Conservation (phyloP, 2,113 vertebrate genomes). For the Motacilla alba region DNA sequence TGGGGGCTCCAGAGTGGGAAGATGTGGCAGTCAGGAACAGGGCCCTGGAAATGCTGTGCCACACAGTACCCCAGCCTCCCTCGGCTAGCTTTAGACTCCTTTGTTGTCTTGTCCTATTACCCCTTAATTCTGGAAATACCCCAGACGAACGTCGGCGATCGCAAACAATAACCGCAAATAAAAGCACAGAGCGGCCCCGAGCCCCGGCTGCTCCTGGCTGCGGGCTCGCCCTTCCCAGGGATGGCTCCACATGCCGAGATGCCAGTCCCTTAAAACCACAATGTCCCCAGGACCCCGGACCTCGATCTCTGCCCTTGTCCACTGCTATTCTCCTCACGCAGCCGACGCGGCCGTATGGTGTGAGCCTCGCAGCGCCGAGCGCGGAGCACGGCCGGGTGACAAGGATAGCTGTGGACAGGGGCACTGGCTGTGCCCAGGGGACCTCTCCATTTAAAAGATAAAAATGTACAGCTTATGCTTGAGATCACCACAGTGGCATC, state of each 20-base stretch:
- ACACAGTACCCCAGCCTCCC: background rate
- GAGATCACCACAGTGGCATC: conserved; percentile 44
- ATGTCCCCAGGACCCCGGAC: conserved; percentile 54
- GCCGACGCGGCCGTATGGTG: background rate
- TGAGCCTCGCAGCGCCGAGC: conserved; percentile 40
- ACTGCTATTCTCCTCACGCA: conserved; percentile 24
- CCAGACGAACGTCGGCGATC: background rate
- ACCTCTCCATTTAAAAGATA: conserved; percentile 44
- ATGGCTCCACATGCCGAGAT: background rate
- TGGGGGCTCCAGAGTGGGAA: background rate
- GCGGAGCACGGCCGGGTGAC: conserved; percentile 12
- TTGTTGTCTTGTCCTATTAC: conserved; percentile 13
- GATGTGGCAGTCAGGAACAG: rapidly evolving
- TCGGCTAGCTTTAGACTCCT: background rate
- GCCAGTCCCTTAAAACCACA: conserved; percentile 12
- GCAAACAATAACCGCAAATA: conserved; percentile 1
- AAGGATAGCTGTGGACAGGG: conserved; percentile 67
- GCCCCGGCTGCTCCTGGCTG: background rate
- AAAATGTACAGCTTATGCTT: conserved; percentile 65
- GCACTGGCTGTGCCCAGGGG: conserved; percentile 56
- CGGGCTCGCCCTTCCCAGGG: background rate
- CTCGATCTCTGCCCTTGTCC: conserved; percentile 59
- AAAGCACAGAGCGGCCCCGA: background rate
- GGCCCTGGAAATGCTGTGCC: background rate
- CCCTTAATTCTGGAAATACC: background rate